Percentiles rank a stretch among this genome's conserved stretches.
phyloP scores from a whole-genome alignment of 2,888 invertebrate species.

The Epirrita christyi region DNA sequence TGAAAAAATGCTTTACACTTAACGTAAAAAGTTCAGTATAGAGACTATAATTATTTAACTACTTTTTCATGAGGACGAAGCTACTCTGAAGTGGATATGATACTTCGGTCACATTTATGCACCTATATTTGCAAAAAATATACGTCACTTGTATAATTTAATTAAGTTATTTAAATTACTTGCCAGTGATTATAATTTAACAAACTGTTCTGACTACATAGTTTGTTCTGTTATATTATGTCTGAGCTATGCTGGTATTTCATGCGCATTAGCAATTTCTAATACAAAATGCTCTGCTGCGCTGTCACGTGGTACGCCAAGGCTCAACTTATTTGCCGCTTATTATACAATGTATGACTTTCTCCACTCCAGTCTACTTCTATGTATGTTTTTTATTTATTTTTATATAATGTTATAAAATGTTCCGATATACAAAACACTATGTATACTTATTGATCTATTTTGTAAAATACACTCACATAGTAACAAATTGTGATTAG shows the following conservation, averaged over 20 bases:
- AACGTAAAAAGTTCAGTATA: constrained; percentile 44
- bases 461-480: constrained; percentile 75
- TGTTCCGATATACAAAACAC: constrained; percentile 75
- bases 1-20: constrained; percentile 45
- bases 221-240: too few relatives aligned
- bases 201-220: too few relatives aligned
- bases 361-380: constrained; percentile 14
- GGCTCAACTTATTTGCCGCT: too few relatives aligned
- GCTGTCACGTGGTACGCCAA: too few relatives aligned
- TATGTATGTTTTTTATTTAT: constrained; percentile 8
- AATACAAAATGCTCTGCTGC: too few relatives aligned
- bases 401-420: constrained; percentile 46
- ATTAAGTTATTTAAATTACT: too few relatives aligned
- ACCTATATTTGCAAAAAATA: too few relatives aligned
- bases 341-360: background rate
- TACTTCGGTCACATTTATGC: too few relatives aligned
- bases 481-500: constrained; percentile 73
- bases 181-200: too few relatives aligned
- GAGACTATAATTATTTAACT: constrained; percentile 31
- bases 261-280: too few relatives aligned
- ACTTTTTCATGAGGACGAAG: constrained; percentile 15
- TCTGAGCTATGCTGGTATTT: too few relatives aligned
- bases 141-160: too few relatives aligned
- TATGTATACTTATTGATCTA: constrained; percentile 72
- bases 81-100: constrained; percentile 8